Evolutionary conservation across 2,888 invertebrate species (phyloP), one percentile per base, ranked within the genome.

Genomic region (Heliothis peltigera): DNA sequence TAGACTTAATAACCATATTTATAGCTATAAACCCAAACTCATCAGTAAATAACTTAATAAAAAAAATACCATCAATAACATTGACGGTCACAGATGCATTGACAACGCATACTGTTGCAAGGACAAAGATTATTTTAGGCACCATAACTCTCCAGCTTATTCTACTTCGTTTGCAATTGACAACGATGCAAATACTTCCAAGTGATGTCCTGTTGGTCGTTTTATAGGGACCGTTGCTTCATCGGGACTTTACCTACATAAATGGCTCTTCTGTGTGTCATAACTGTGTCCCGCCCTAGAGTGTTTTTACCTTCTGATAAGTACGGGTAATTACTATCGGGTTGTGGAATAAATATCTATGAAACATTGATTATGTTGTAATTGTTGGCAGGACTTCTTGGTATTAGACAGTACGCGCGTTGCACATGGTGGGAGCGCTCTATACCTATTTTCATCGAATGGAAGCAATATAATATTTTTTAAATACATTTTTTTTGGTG

Each of bases 31-130:
- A 32, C 32, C n/a, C n/a, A n/a, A n/a, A n/a, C n/a, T n/a, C n/a
- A n/a, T 7, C 28, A 7, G 1, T 28, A 28, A 28, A 10, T 25
- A 25, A 25, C 6, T 1, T 25, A 39, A 35, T 1, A 15, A 17
- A 21, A 4, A 15, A 66, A 4, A 54, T 77, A 77, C 82, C 82
- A 56, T 73, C 57, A 42, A 51, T 62, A 0, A 66, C 56, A 19
- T 66, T 67, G 6, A 60, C 18, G 6, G 79, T 48, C 22, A 76
- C 66, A 12, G 81, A 75, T 0, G 75, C 75, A 17, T 75, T 73
- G 12, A 68, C 49, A 10, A 67, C 64, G 32, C 22, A 71, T 1
- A 74, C n/a, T 1, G 32, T 47, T 4, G 61, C 66, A 25, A 79
- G 17, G 7, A 72, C 46, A 19, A 74, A 53, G 19, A 71, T 12